phyloP scores from a whole-genome alignment of 1,140 invertebrate genomes.

The Aphelinus certus region DNA sequence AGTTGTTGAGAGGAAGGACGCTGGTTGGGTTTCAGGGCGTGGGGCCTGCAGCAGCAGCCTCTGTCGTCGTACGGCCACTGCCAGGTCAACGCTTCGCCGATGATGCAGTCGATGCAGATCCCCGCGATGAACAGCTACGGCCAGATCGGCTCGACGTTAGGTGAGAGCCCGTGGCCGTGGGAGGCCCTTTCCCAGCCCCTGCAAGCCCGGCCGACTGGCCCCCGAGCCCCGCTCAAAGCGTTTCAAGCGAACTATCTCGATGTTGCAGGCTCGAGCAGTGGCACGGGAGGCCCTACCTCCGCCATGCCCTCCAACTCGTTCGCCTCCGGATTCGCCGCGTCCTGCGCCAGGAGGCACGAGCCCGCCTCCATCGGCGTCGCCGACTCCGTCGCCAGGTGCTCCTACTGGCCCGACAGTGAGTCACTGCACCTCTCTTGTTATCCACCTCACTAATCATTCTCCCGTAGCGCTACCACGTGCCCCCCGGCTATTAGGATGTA shows the following conservation, averaged over 20 bases:
- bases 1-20: too few species aligned
- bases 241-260: constrained; percentile 64
- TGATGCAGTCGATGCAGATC: constrained; percentile 64
- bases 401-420: constrained; percentile 60
- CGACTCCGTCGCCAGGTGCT: constrained; percentile 45
- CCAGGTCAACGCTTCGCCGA: constrained; percentile 60
- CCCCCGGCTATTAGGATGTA: too few species aligned
- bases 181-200: not conserved
- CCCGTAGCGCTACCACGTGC: constrained; percentile 6
- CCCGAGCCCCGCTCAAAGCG: constrained; percentile 51
- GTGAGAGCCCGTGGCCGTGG: constrained; percentile 51
- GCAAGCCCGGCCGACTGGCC: not conserved
- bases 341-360: constrained; percentile 56
- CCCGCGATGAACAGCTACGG: constrained; percentile 65
- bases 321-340: constrained; percentile 52
- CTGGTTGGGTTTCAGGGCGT: constrained; percentile 47
- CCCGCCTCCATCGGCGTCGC: constrained; percentile 51
- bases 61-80: constrained; percentile 56
- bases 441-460: too few species aligned
- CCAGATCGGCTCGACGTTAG: constrained; percentile 59
- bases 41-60: constrained; percentile 59
- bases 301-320: constrained; percentile 52
- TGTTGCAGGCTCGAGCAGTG: constrained; percentile 58
- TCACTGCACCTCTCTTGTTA: constrained; percentile 22
- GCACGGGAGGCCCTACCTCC: constrained; percentile 33